Base-by-base conservation (phyloP, 1,140 invertebrate genomes). In the Ericerus pela region DNA sequence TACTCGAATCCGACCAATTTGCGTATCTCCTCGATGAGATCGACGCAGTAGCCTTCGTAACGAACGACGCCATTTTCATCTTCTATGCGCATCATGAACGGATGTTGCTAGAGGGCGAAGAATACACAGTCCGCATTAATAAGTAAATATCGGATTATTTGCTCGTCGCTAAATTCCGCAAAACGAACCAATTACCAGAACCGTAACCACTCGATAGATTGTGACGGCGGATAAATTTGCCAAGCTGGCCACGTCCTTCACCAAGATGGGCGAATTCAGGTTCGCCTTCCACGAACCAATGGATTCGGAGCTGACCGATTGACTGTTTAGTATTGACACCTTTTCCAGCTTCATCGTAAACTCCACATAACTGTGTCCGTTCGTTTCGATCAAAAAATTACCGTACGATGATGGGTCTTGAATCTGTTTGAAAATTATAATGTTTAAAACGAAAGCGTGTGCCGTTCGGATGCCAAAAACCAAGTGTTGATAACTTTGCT, bases 31-130 rank as follows among this genome's bases (percentile, higher is more conserved):
- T 92, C 75, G 1, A 97, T 79, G 0, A 97, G 70, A 67, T 96
- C 92, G 51, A 96, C 88, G 68, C 92, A 96, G 67, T 95, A 97
- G 10, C 94, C 94, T 62, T 79, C 79, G 66, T 81, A 94, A 16
- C 79, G 75, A 2, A 58, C 63, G 33, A 66, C 63, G 0, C 69
- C 71, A 27, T 71, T 67, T 33, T 62, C 65, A 57, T 79, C 76
- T 0, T 75, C 70, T 58, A 84, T 79, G 62, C 69, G 76, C 68
- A 85, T 84, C n/a, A 94, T 80, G 64, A 94, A 95, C 0, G 91
- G 91, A 24, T 84, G 76, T 78, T 90, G 84, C 83, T 88, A 65
- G 27, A 60, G 59, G 12, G n/a, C 26, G 2, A 47, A 47, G 16
- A n/a, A n/a, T n/a, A n/a, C n/a, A n/a, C n/a, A n/a, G n/a, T n/a